Evolutionary conservation across 2,113 vertebrate genomes (phyloP), one percentile per base, ranked within the genome.

Genomic region (Poecilia latipinna): DNA sequence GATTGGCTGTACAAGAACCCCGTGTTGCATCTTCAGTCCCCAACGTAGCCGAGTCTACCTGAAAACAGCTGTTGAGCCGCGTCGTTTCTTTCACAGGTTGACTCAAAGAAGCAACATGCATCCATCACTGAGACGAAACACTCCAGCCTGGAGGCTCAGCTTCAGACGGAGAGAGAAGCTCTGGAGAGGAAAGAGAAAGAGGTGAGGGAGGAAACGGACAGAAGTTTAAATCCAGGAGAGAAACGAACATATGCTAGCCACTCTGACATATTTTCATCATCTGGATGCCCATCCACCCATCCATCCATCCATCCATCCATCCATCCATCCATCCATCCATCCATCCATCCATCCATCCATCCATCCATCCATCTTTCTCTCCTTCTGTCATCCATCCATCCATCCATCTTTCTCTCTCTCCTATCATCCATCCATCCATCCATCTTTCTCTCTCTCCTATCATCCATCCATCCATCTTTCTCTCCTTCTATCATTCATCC

Each of bases 141-240:
- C 54, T 88, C 95, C 77, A 94, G 95, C 19, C 92, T 99, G 82
- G 96, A 98, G 93, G 90, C 94, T 74, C 97, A 98, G 42, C 82
- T 99, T 42, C 97, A 99, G 84, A 98, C 96, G 0, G 98, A 99
- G 85, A 94, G 96, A 92, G 98, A 99, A 82, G 98, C 97, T 80
- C 93, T 97, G 92, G 98, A 99, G 90, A 94, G 97, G 88, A 99
- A 98, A 82, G 97, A 99, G 89, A 99, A 97, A 72, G 98, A 99
- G 97, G 97, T 99, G 95, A 65, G 32, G 69, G 24, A n/a, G 51
- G 24, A 57, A 57, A n/a, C 51, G 24, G 8, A 10, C 24, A 57
- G 7, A 51, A 57, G 51, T 24, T 57, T n/a, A 57, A 57, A 57
- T 8, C 24, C 51, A 54, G 51, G 51, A 7, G 19, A 24, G 51